A percentile compares a stretch with the other conserved stretches of the same genome.
These are phyloP conservation scores for Cisticola juncidis DNA, from an alignment of 2,113 vertebrate species.

Conservation along the genomic window DNA sequence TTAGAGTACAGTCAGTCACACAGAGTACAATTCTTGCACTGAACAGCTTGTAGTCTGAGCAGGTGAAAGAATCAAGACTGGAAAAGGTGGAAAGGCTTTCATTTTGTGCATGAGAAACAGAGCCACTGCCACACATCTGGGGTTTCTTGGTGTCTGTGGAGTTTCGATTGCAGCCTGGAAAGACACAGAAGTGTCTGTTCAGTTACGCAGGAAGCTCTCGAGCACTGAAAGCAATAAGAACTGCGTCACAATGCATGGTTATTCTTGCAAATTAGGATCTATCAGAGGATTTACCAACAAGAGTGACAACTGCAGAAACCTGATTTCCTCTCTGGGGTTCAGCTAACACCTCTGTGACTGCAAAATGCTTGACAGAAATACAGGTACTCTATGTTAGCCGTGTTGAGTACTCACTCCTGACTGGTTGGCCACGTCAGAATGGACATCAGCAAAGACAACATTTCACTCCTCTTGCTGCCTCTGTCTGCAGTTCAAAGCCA, in stretches of 20 bases:
- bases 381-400: fast-evolving
- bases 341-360: not conserved
- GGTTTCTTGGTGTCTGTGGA: not conserved
- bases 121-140: not conserved
- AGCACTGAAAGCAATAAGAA: not conserved
- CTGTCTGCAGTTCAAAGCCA: not conserved
- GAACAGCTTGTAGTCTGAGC: not conserved
- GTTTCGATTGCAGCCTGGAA: not conserved
- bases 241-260: no score
- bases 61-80: not conserved
- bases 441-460: not conserved
- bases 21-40: not conserved
- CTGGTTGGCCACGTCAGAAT: not conserved
- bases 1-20: no score
- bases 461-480: not conserved
- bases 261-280: not conserved
- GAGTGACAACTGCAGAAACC: not conserved
- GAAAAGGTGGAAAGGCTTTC: not conserved
- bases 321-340: not conserved
- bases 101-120: not conserved
- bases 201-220: not conserved
- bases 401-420: not conserved
- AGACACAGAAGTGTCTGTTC: not conserved
- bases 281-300: not conserved
- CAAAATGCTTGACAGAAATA: not conserved